Conservation (phyloP, 2,113 vertebrate genomes). For the Murina feae region DNA sequence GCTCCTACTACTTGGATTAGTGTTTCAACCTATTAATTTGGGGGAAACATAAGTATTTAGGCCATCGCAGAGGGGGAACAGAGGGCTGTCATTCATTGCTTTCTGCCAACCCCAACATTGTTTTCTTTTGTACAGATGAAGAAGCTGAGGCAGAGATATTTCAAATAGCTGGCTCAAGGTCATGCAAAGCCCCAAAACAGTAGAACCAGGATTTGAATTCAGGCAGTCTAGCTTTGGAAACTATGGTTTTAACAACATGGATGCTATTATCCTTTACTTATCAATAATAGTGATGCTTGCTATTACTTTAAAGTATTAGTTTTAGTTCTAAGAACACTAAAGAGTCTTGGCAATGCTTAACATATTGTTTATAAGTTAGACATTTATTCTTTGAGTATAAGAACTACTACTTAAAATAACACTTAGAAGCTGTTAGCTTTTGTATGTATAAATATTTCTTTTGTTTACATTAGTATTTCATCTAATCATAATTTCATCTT, state of each 20-base stretch:
- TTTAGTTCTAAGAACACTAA: not conserved
- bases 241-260: not conserved
- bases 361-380: slow-evolving; percentile 32
- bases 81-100: not conserved
- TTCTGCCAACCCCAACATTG: not conserved
- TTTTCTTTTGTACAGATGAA: not conserved
- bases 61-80: not conserved
- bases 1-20: not conserved
- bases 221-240: not conserved
- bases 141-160: not conserved
- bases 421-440: slow-evolving; percentile 44
- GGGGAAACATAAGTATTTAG: not conserved
- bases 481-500: slow-evolving; percentile 34
- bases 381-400: slow-evolving; percentile 37
- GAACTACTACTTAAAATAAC: slow-evolving; percentile 18
- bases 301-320: not conserved
- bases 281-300: not conserved
- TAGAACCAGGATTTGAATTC: not conserved
- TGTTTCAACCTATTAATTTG: not conserved
- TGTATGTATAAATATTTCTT: slow-evolving; percentile 42
- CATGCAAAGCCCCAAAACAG: not conserved
- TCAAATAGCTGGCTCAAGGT: not conserved
- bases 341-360: slow-evolving; percentile 13
- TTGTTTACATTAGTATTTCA: slow-evolving; percentile 35
- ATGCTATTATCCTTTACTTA: not conserved